A percentile compares a stretch with the other conserved stretches of the same genome.
These are phyloP conservation scores for Willisornis vidua DNA, from an alignment of 2,113 vertebrate genomes.

Conservation along the genomic window DNA sequence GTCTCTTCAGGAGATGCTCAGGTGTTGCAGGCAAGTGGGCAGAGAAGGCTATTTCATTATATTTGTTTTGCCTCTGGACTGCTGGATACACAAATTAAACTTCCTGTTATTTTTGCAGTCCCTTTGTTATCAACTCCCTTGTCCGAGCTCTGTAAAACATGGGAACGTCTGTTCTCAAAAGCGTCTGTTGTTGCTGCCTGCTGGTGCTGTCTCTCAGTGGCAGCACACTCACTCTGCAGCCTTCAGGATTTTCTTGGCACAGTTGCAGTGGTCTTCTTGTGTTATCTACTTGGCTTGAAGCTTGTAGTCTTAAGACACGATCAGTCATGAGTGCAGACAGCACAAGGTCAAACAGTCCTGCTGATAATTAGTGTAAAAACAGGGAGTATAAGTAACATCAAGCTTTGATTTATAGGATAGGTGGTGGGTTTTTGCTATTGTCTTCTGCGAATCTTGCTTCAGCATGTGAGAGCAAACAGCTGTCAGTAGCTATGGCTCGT, in stretches of 20 bases:
- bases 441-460: background rate
- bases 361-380: background rate
- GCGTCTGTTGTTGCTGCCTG: background rate
- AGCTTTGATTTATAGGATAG: background rate
- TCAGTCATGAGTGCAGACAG: constrained; percentile 23
- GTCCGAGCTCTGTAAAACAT: background rate
- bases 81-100: background rate
- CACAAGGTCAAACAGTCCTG: background rate
- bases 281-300: constrained; percentile 20
- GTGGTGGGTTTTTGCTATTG: background rate
- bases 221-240: background rate
- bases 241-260: constrained; percentile 12
- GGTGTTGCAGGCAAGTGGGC: background rate
- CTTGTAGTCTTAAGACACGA: background rate
- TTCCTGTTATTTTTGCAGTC: background rate
- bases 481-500: background rate
- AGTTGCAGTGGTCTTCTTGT: background rate
- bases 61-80: background rate
- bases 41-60: background rate
- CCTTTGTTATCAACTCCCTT: background rate
- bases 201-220: constrained; percentile 16
- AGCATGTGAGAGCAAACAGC: background rate
- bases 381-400: background rate
- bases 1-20: background rate
- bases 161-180: background rate